Evolutionary conservation across 2,113 vertebrate species (phyloP).

Genomic region (Mungos mungo): DNA sequence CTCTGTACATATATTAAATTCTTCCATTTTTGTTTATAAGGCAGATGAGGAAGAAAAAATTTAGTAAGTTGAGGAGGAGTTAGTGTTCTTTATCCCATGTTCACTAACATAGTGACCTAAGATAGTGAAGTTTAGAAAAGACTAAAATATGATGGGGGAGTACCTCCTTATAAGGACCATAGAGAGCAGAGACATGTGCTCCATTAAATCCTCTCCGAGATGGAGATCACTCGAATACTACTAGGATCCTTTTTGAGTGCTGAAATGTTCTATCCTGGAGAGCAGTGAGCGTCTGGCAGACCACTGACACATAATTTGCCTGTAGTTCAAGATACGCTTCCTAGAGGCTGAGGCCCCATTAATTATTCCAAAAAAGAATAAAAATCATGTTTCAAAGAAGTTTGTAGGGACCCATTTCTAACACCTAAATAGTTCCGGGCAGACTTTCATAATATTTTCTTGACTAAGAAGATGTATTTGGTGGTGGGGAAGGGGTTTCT

Average conservation of each 20-base stretch:
- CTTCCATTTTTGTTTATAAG: constrained; percentile 72
- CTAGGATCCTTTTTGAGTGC: neutral
- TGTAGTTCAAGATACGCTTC: neutral
- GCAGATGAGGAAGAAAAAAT: constrained; percentile 61
- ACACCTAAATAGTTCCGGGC: neutral
- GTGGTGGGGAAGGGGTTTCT: neutral
- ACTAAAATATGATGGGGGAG: constrained; percentile 27
- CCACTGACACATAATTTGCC: neutral
- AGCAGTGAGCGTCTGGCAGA: neutral
- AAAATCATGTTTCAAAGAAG: neutral
- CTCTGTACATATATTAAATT: constrained; percentile 78
- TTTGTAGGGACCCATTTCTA: neutral
- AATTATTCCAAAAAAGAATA: neutral
- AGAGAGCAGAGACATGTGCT: neutral
- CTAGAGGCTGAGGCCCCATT: neutral
- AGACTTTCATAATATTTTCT: constrained; percentile 30
- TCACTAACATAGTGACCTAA: constrained; percentile 70
- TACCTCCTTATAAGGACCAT: neutral
- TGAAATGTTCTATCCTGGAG: neutral
- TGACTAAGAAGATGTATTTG: neutral
- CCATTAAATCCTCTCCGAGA: neutral
- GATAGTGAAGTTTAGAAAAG: constrained; percentile 75
- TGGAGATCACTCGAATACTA: neutral
- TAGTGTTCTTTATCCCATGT: constrained; percentile 70
- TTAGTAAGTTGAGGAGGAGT: constrained; percentile 70